Evolutionary conservation across 1,140 invertebrate genomes (phyloP), one percentile per base, ranked within the genome.

Genomic region (Laupala kohalensis): DNA sequence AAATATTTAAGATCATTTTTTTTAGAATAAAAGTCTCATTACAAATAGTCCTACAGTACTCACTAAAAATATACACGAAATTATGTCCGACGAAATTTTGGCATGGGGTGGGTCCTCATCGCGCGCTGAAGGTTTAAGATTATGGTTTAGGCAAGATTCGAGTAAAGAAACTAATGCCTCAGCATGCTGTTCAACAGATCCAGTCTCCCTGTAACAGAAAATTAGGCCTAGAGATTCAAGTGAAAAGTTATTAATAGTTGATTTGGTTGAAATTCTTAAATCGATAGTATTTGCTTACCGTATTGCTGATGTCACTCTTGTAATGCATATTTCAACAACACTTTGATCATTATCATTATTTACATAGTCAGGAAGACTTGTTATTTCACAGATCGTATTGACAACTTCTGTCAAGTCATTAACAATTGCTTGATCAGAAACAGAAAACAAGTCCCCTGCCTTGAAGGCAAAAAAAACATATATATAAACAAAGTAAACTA

Each of bases 81-180:
- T 91, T 68, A 97, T 88, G 84, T 97, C 95, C 66, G 92, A 92
- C 6, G 93, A 93, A 77, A 97, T 96, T 84, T 97, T 97, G 24
- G 94, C 93, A 86, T 97, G 94, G 6, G 95, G 94, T 13, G 94
- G 93, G 82, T 96, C 94, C 77, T 92, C 90, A 82, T 93, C 91
- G 65, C 84, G 81, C 64, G 84, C 80, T n/a, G 88, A 84, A 2
- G 92, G 91, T 79, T 92, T 90, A 72, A 97, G 84, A 80, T 94
- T 92, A 82, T 96, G 92, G 78, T 91, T 89, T 37, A 96, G 82
- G 78, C 94, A 96, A 23, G 92, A 90, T 82, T 95, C 91, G 25
- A 97, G 80, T 37, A 97, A 81, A 62, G 87, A 85, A 9, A 97
- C 92, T 71, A 97, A 80, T 3, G 92, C 89, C 26, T 88, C 85